phyloP scores from a whole-genome alignment of 2,888 invertebrate species.

The Erebia palarica region DNA sequence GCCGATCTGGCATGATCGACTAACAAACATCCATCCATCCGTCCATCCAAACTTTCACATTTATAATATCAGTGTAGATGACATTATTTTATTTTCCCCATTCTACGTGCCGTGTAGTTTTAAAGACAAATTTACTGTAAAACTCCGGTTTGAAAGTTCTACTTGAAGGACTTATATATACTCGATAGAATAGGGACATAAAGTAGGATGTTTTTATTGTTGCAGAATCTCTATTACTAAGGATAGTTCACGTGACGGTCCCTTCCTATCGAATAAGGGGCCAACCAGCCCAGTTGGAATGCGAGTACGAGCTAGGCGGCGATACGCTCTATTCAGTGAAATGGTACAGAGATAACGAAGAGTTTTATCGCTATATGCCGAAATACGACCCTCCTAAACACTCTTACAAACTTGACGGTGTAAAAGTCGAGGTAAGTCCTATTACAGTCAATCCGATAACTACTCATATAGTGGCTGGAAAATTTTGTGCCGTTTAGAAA shows the following conservation, averaged over 20 bases:
- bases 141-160: no score
- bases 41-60: no score
- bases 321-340: conserved; percentile 90
- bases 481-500: conserved; percentile 2
- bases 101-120: no score
- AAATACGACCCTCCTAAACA: conserved; percentile 87
- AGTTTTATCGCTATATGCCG: conserved; percentile 91
- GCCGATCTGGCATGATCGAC: no score
- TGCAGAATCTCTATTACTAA: conserved; percentile 79
- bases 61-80: no score
- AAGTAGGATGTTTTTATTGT: conserved; percentile 47
- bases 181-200: neutral
- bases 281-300: conserved; percentile 85
- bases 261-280: conserved; percentile 85
- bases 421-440: conserved; percentile 86
- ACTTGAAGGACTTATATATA: no score
- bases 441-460: conserved; percentile 18
- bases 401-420: conserved; percentile 86
- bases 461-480: neutral
- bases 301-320: conserved; percentile 85
- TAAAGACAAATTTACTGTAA: no score
- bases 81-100: no score
- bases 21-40: no score
- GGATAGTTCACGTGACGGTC: conserved; percentile 83
- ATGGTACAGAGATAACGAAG: conserved; percentile 93